Conservation (phyloP, 2,888 invertebrate species). For the Cosmia pyralina region DNA sequence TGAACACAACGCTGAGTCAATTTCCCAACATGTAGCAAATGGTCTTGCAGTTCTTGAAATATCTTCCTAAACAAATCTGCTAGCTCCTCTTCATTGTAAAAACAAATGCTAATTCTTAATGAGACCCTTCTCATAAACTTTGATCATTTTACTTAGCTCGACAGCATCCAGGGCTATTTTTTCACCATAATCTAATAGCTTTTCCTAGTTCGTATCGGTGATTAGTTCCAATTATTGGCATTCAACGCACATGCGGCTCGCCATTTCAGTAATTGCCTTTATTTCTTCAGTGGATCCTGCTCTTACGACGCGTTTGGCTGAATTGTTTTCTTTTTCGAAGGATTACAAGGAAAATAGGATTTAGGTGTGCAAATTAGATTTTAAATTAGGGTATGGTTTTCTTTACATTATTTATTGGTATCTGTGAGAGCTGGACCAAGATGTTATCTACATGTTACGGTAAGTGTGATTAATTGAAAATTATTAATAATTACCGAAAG, state of each 20-base stretch:
- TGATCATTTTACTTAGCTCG: conserved; percentile 30
- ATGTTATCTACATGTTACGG: no score
- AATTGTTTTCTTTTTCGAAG: conserved; percentile 47
- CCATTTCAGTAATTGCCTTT: conserved; percentile 80
- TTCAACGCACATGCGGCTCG: conserved; percentile 79
- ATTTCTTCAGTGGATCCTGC: conserved; percentile 69
- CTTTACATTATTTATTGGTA: background rate
- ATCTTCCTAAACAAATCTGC: background rate
- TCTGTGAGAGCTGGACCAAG: background rate
- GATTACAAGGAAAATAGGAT: conserved; percentile 39
- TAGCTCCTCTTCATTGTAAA: conserved; percentile 2
- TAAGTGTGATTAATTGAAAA: no score
- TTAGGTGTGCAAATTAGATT: conserved; percentile 34
- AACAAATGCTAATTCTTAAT: conserved; percentile 19
- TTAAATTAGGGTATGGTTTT: conserved; percentile 23
- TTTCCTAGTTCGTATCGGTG: conserved; percentile 68
- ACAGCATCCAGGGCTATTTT: conserved; percentile 35
- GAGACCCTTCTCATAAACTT: conserved; percentile 17
- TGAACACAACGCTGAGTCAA: background rate
- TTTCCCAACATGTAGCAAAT: background rate
- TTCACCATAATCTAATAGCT: conserved; percentile 62
- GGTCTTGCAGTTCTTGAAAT: background rate
- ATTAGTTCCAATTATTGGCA: conserved; percentile 83
- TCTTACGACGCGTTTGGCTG: conserved; percentile 30
- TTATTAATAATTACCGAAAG: no score